Conservation (phyloP, 2,797 vertebrate species). For the Alosa sapidissima region DNA sequence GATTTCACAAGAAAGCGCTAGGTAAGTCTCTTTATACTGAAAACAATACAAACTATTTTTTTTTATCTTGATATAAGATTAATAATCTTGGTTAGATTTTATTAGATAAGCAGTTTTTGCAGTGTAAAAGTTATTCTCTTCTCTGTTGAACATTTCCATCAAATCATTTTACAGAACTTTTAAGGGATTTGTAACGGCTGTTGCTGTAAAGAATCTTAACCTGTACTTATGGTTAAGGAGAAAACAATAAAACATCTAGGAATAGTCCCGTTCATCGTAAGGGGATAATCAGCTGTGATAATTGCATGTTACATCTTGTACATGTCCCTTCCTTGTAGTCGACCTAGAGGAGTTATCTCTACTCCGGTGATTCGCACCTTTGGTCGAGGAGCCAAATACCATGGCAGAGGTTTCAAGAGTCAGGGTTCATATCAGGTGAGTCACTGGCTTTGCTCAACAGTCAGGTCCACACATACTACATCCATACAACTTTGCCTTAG, state of each 20-base stretch:
- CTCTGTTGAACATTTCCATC: neutral
- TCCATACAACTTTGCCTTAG: neutral
- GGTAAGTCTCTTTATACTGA: too few species aligned
- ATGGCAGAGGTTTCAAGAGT: conserved; percentile 84
- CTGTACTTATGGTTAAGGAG: neutral
- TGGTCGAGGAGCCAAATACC: conserved; percentile 85
- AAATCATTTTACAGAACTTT: neutral
- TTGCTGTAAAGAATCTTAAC: neutral
- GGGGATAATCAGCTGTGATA: neutral
- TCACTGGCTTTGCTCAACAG: neutral
- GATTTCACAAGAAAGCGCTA: too few species aligned
- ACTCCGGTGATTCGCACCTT: conserved; percentile 93
- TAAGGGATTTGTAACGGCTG: neutral
- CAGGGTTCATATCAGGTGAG: conserved; percentile 84
- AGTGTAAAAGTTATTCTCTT: neutral
- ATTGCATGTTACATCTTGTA: neutral
- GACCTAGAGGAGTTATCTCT: conserved; percentile 89
- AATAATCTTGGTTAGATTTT: too few species aligned
- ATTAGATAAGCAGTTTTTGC: too few species aligned
- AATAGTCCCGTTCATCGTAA: too few species aligned
- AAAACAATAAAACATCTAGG: neutral
- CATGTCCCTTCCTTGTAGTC: conserved; percentile 62
- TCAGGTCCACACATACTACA: neutral
- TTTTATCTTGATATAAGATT: too few species aligned
- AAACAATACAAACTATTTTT: too few species aligned